A percentile compares a stretch with the other conserved stretches of the same genome.
Conservation (phyloP, 2,113 vertebrate species). For the Stigmatopora nigra region DNA sequence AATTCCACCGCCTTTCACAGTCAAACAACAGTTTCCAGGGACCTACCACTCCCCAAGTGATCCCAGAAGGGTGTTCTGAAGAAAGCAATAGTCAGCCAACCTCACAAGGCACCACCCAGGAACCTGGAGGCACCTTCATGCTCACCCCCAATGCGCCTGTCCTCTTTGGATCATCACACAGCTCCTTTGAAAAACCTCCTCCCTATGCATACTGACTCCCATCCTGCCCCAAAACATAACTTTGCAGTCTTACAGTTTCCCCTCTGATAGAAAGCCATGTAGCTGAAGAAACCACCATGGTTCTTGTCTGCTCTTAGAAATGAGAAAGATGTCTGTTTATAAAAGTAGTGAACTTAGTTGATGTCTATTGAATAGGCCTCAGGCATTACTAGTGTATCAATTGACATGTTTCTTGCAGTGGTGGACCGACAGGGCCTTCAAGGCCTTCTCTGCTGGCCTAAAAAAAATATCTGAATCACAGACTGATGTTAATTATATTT, state of each 20-base stretch:
- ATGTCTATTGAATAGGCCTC: slow-evolving; percentile 7
- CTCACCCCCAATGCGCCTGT: slow-evolving; percentile 72
- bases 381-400: slow-evolving; percentile 11
- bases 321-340: slow-evolving; percentile 12
- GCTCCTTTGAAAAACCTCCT: slow-evolving; percentile 85
- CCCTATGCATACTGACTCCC: slow-evolving; percentile 78
- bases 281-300: slow-evolving; percentile 7
- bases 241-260: slow-evolving; percentile 7
- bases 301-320: background rate
- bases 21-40: slow-evolving; percentile 58
- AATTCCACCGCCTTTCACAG: slow-evolving; percentile 30
- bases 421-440: too few relatives aligned
- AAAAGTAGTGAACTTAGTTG: slow-evolving; percentile 20
- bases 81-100: slow-evolving; percentile 70
- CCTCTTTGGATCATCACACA: slow-evolving; percentile 66
- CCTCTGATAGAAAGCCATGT: slow-evolving; percentile 4
- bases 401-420: slow-evolving; percentile 9
- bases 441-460: too few relatives aligned
- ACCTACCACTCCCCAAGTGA: slow-evolving; percentile 63
- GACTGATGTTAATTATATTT: too few relatives aligned
- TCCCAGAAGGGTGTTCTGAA: slow-evolving; percentile 71
- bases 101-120: slow-evolving; percentile 61
- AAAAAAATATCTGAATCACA: too few relatives aligned
- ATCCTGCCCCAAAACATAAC: background rate
- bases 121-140: slow-evolving; percentile 68